phyloP scores from a whole-genome alignment of 1,140 invertebrate species.

The Trichonephila clavipes region DNA sequence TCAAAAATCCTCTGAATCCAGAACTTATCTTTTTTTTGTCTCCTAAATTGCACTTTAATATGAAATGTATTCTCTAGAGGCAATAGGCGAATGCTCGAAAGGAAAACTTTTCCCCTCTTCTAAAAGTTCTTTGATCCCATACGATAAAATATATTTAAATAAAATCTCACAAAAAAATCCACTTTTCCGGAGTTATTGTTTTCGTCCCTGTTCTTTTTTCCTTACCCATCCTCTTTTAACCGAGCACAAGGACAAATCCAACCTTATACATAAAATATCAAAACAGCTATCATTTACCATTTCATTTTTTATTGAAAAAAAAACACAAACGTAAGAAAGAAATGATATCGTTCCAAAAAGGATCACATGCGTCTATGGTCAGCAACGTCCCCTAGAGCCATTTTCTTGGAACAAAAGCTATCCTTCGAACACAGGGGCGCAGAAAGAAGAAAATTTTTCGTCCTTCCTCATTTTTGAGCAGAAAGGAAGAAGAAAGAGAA shows the following conservation, averaged over 20 bases:
- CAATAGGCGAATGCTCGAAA: neutral
- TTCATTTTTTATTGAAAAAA: slow-evolving; percentile 9
- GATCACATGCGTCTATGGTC: slow-evolving; percentile 52
- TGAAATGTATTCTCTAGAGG: neutral
- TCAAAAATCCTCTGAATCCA: too few relatives aligned
- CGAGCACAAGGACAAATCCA: neutral
- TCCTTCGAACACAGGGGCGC: slow-evolving; percentile 15
- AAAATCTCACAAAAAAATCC: neutral
- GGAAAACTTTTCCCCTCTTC: neutral
- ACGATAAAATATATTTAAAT: slow-evolving; percentile 7
- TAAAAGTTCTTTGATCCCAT: neutral
- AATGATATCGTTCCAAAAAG: slow-evolving; percentile 26
- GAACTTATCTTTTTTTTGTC: neutral
- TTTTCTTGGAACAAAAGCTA: slow-evolving; percentile 63
- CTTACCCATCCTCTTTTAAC: neutral
- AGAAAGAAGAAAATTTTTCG: slow-evolving; percentile 16
- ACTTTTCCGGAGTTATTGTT: slow-evolving; percentile 25
- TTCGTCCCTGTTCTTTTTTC: neutral
- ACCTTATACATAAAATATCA: slow-evolving; percentile 47
- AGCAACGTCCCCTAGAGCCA: slow-evolving; percentile 38
- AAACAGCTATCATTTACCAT: slow-evolving; percentile 47
- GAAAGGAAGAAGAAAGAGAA: neutral
- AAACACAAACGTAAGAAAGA: neutral
- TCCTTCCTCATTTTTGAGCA: slow-evolving; percentile 49
- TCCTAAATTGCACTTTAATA: neutral